Evolutionary conservation across 2,888 invertebrate species (phyloP), one percentile per base, ranked within the genome.

Genomic region (Sinodicranocentrus sp.): DNA sequence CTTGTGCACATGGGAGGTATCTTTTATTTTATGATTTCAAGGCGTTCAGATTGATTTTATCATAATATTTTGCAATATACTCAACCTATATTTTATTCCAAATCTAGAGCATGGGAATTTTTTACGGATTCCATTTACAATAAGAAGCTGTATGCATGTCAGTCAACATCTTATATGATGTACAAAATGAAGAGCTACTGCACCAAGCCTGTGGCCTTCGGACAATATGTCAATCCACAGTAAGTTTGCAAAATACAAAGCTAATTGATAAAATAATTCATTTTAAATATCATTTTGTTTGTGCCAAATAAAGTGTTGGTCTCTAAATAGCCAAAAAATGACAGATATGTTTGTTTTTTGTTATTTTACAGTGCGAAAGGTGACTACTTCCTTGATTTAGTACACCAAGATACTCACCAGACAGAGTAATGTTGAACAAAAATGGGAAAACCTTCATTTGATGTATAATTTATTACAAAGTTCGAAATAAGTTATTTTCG

Each of bases 101-200:
- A n/a, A n/a, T n/a, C n/a, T 5, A 76, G 84, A 79, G 86, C 86
- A 1, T 86, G 86, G 86, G 84, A 85, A 52, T 86, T 83, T 44
- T 86, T 86, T 59, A 86, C 86, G 5, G 86, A 86, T 43, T 85
- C 85, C 1, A 79, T 86, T 26, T 86, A 79, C 67, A 86, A 86
- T 33, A 84, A 84, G 23, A 77, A 86, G n/a, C 75, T 86, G 1
- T 84, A 79, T 19, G 86, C 85, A 19, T 86, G 86, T 43, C 84
- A 84, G 48, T 84, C 86, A 10, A 78, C 84, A 19, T 84, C 85
- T 0, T 86, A 82, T 59, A 82, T 86, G 17, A 70, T 79, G 77
- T 86, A 86, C 73, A 86, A 84, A 79, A 85, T 86, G 85, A 85
- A 84, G 39, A 82, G 68, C 59, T 85, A 83, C 39, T 86, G 86